These are phyloP conservation scores for Philonicus albiceps DNA, from an alignment of 2,888 invertebrate genomes.

Conservation along the genomic window DNA sequence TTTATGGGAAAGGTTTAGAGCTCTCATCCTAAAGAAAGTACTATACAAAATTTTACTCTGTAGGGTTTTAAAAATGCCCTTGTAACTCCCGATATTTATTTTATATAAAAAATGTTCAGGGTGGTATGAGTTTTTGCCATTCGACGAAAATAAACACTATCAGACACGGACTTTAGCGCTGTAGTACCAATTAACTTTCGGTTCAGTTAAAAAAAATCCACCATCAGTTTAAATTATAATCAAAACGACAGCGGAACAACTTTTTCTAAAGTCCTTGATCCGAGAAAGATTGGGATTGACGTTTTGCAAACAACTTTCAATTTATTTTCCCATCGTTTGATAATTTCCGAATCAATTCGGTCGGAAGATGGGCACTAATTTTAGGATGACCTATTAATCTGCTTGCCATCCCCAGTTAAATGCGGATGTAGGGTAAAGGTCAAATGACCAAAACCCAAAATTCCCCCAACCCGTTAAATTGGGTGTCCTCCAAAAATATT, in stretches of 20 bases:
- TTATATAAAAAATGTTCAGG: too few species aligned
- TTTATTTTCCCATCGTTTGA: constrained; percentile 21
- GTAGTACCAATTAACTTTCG: not conserved
- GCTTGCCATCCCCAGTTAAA: not conserved
- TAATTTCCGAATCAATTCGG: constrained; percentile 25
- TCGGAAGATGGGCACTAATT: constrained; percentile 4
- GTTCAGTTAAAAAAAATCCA: not conserved
- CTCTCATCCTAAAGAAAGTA: too few species aligned
- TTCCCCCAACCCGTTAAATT: not conserved
- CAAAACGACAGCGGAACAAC: not conserved
- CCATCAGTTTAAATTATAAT: not conserved
- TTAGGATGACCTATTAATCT: not conserved
- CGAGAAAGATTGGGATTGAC: not conserved
- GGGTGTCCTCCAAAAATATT: not conserved
- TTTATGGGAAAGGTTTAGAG: too few species aligned
- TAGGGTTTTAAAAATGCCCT: too few species aligned
- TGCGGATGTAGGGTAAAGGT: not conserved
- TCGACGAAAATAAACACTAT: too few species aligned
- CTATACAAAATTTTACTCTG: too few species aligned
- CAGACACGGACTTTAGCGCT: not conserved
- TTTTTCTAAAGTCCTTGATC: not conserved
- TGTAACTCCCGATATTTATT: too few species aligned
- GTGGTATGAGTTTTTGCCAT: too few species aligned
- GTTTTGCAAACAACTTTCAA: not conserved
- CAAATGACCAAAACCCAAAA: not conserved